These are phyloP conservation scores for Dioctria rufipes DNA, from an alignment of 2,888 invertebrate species.

Conservation along the genomic window DNA sequence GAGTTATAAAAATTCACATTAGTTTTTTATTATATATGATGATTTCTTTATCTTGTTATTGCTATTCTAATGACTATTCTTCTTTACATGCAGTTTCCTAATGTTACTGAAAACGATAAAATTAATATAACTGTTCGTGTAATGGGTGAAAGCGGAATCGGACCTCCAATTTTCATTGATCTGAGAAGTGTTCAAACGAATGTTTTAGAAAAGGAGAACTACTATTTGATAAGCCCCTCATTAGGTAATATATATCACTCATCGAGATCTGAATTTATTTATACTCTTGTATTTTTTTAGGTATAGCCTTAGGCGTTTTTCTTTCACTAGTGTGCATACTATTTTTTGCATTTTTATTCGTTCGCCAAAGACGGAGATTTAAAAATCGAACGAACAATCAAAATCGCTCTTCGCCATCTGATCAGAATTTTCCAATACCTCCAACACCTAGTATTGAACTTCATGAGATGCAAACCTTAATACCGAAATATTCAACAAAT, in stretches of 20 bases:
- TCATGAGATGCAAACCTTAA: conserved; percentile 71
- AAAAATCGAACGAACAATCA: conserved; percentile 65
- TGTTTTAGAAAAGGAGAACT: conserved; percentile 62
- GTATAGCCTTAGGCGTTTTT: conserved; percentile 68
- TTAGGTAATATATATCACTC: conserved; percentile 61
- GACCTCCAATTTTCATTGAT: conserved; percentile 69
- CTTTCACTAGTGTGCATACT: conserved; percentile 67
- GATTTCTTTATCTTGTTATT: too few species aligned
- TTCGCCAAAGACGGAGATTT: conserved; percentile 67
- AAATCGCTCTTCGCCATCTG: conserved; percentile 66
- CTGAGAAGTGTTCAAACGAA: conserved; percentile 62
- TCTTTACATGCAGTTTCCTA: conserved; percentile 66
- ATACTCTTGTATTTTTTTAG: conserved; percentile 33
- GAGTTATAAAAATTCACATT: too few species aligned
- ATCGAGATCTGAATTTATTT: background rate
- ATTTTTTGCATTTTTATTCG: conserved; percentile 67
- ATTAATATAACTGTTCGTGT: conserved; percentile 70
- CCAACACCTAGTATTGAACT: conserved; percentile 67
- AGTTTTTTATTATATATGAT: too few species aligned
- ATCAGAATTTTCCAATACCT: conserved; percentile 56
- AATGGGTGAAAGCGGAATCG: conserved; percentile 69
- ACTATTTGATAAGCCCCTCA: conserved; percentile 62
- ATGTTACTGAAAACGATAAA: conserved; percentile 68
- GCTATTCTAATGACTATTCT: background rate
- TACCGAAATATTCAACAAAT: conserved; percentile 63